These are phyloP conservation scores for Dendrolimus houi DNA, from an alignment of 2,888 invertebrate species.

Conservation along the genomic window DNA sequence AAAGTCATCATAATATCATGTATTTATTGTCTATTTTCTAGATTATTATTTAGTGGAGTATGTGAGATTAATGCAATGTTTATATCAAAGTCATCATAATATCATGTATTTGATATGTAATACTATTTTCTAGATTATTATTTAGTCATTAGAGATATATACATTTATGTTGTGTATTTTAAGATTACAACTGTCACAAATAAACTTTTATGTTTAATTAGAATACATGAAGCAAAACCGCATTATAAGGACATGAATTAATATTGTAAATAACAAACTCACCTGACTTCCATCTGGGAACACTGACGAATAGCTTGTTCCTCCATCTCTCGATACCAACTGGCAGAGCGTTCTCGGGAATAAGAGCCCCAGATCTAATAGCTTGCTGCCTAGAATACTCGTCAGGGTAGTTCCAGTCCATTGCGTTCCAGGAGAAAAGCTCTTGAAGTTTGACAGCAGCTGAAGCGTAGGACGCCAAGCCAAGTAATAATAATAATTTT, in stretches of 20 bases:
- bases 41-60: no score
- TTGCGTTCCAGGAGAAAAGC: conserved; percentile 83
- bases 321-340: conserved; percentile 89
- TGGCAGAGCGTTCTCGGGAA: conserved; percentile 87
- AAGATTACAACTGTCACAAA: no score
- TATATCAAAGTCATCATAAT: no score
- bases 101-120: no score
- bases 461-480: conserved; percentile 39
- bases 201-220: no score
- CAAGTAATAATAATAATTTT: conserved; percentile 30
- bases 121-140: no score
- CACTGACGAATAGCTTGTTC: conserved; percentile 87
- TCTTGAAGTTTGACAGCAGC: conserved; percentile 78
- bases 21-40: no score
- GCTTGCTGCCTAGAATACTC: conserved; percentile 78
- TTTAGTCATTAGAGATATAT: no score
- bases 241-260: background rate
- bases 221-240: no score
- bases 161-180: no score
- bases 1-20: no score
- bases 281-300: conserved; percentile 89
- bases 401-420: conserved; percentile 87
- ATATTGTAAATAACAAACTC: conserved; percentile 24
- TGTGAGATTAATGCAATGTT: no score
- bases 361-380: conserved; percentile 78